Base-by-base conservation (phyloP, 2,113 vertebrate species). In the Atherinomorus stipes region DNA sequence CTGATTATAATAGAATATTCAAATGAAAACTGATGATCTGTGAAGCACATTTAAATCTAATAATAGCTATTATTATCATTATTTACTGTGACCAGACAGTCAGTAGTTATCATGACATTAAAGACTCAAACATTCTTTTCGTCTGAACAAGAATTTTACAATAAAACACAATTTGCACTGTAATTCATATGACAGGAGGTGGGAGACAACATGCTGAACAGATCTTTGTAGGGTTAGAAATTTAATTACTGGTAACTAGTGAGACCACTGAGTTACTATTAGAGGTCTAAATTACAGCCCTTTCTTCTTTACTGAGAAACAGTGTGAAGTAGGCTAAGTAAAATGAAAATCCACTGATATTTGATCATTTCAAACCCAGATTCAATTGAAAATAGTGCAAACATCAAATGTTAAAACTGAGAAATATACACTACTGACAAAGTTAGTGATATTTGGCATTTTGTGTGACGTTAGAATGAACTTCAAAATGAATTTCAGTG, bases 21-120 rank as follows among this genome's bases (percentile, higher is more conserved):
- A 69, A 53, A 74, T 54, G 45, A 34, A 58, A 75, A 61, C 1
- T 26, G 21, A 77, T 37, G 7, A 69, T 56, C 54, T 67, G 38
- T 71, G 45, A 57, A 40, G 53, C 60, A 42, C 18, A 45, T 84
- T 81, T 57, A 31, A 23, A 80, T 69, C 45, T 58, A 57, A 69
- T 62, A 62, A 79, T 45, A 52, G 63, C 25, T 22, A 38, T 61
- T 65, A 40, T 64, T 53, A 50, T 71, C 61, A 52, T 52, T 51
- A 63, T 63, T 64, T 40, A 67, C 38, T 54, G 37, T 68, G 23
- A 72, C 58, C 51, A 53, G 15, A 63, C 21, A 37, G 16, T 51
- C 22, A 68, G 18, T 53, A 42, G 52, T 44, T 37, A 19, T 25
- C 54, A 34, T 59, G 38, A 74, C 47, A 64, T 28, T 4, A 66